These are phyloP conservation scores for Panorpa germanica DNA, from an alignment of 2,888 invertebrate species.

Conservation along the genomic window DNA sequence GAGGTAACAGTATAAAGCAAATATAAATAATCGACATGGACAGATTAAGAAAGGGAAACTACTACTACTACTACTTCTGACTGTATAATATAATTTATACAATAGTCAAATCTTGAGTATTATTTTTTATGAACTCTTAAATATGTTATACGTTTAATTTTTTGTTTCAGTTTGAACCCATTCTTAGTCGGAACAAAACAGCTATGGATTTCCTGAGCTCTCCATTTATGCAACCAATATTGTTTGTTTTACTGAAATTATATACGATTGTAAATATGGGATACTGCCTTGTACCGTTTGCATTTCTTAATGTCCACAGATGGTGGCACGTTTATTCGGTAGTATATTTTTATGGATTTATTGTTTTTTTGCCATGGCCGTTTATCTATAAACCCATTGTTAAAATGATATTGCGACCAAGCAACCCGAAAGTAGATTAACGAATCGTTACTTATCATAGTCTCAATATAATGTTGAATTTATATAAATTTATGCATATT, in stretches of 20 bases:
- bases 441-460: no score
- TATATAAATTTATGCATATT: no score
- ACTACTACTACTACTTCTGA: no score
- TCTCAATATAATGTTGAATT: no score
- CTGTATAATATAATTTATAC: conserved; percentile 11
- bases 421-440: no score
- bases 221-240: conserved; percentile 22
- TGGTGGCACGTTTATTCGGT: conserved; percentile 45
- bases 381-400: no score
- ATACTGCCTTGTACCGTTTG: conserved; percentile 60
- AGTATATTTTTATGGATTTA: conserved; percentile 48
- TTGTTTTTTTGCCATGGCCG: conserved; percentile 46
- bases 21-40: conserved; percentile 4
- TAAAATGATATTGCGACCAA: no score
- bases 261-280: conserved; percentile 73
- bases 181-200: conserved; percentile 29
- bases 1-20: neutral
- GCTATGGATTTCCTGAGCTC: conserved; percentile 27
- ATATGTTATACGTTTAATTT: conserved; percentile 10
- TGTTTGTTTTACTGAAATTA: conserved; percentile 40
- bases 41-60: no score
- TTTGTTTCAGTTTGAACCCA: conserved; percentile 30
- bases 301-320: conserved; percentile 43
- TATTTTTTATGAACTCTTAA: conserved; percentile 7
- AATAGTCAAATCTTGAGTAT: neutral